Evolutionary conservation across 2,797 vertebrate species (phyloP), one percentile per base, ranked within the genome.

Genomic region (Morus bassanus): DNA sequence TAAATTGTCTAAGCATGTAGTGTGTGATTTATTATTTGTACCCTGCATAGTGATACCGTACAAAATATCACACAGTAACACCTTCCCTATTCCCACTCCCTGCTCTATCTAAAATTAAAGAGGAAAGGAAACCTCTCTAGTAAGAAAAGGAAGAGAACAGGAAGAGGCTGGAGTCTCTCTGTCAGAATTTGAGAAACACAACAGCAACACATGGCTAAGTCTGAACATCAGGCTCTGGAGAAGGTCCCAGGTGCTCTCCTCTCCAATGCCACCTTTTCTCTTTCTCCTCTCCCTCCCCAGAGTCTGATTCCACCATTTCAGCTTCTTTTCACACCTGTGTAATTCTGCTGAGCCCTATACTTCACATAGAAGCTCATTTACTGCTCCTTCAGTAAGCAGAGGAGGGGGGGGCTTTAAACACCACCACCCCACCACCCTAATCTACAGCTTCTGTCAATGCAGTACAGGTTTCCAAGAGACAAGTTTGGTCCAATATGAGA

Each of bases 1-100:
- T 53, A 88, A 93, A 95, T 73, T 64, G 33, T 43, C 83, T 89
- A 93, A 87, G 88, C 87, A 77, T 85, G 92, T 45, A 93, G 56
- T 3, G 3, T 60, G 43, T 77, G 73, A 96, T 96, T 95, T 95
- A 96, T 91, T 86, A 64, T 23, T 68, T 23, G 27, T 45, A 88
- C 59, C 39, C 72, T 67, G 67, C 28, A 74, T 0, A 60, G 69
- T 13, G 75, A 48, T 68, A 72, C 37, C 11, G 0, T 65, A 63
- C 35, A 72, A 80, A 90, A 65, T 65, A 79, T 18, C 82, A 74
- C 43, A 88, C 28, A n/a, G 5, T 4, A 93, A 67, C 45, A 60
- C 18, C 22, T 92, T 83, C 28, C 33, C 56, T 43, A 33, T 67
- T 79, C 37, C 28, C 11, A 18, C 18, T 77, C 31, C 12, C 12